These are phyloP conservation scores for Selene dorsalis DNA, from an alignment of 2,797 vertebrate genomes.

Conservation along the genomic window DNA sequence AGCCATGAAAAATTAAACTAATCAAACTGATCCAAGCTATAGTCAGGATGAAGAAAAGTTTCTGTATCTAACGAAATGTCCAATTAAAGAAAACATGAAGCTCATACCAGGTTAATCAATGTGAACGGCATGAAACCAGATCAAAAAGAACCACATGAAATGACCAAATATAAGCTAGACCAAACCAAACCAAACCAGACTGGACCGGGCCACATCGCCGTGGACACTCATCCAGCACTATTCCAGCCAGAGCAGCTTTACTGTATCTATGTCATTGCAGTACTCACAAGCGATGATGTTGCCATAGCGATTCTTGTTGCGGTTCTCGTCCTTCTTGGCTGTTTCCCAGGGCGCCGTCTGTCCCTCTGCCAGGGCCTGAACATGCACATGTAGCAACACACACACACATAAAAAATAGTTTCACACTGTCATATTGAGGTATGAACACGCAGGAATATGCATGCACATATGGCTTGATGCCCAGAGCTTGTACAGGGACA, in stretches of 20 bases:
- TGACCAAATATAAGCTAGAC: not conserved
- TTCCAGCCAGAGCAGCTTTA: not conserved
- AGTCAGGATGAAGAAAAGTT: not conserved
- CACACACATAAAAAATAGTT: constrained; percentile 36
- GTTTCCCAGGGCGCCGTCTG: constrained; percentile 98
- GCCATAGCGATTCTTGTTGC: constrained; percentile 98
- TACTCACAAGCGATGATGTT: constrained; percentile 99
- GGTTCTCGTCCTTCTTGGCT: constrained; percentile 97
- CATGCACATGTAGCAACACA: constrained; percentile 51
- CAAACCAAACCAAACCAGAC: constrained; percentile 4
- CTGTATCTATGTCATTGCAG: constrained; percentile 15
- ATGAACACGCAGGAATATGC: constrained; percentile 48
- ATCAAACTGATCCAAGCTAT: constrained; percentile 2
- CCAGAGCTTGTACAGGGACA: constrained; percentile 45
- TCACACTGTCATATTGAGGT: constrained; percentile 22
- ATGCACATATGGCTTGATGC: constrained; percentile 59
- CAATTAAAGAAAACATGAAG: not conserved
- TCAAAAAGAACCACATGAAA: not conserved
- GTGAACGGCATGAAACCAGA: constrained; percentile 6
- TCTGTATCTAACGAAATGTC: not conserved
- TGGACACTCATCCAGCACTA: not conserved
- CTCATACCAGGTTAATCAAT: no score
- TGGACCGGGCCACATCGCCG: not conserved
- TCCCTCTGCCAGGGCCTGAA: constrained; percentile 94
- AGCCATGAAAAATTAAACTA: not conserved